phyloP scores from a whole-genome alignment of 1,140 invertebrate species.

The Coelopa frigida region DNA sequence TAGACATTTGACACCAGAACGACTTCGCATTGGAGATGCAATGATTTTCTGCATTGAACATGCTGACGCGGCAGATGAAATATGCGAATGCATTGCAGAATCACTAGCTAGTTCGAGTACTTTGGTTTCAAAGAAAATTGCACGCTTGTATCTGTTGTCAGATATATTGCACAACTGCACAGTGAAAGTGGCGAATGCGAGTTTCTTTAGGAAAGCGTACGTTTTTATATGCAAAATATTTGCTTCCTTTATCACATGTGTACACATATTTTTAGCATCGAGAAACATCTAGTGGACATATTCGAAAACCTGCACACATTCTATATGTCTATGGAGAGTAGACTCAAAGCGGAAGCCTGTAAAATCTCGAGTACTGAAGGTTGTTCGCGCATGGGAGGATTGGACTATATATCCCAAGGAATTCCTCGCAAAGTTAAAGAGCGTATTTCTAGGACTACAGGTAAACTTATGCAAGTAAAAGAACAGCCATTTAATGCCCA shows the following conservation, averaged over 20 bases:
- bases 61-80: conserved; percentile 93
- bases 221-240: conserved; percentile 25
- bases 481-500: not conserved
- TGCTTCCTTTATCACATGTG: conserved; percentile 6
- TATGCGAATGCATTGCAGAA: conserved; percentile 84
- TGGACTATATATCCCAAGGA: conserved; percentile 95
- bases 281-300: conserved; percentile 76
- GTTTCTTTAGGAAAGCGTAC: conserved; percentile 85
- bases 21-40: conserved; percentile 79
- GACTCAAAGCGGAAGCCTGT: conserved; percentile 93
- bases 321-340: conserved; percentile 73
- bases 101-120: conserved; percentile 74
- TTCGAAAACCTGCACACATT: conserved; percentile 76
- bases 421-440: conserved; percentile 82
- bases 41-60: conserved; percentile 99
- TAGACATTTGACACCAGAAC: conserved; percentile 77
- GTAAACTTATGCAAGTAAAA: conserved; percentile 13
- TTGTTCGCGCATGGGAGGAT: conserved; percentile 96
- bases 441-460: conserved; percentile 73
- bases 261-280: conserved; percentile 80
- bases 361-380: conserved; percentile 89
- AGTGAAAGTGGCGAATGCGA: conserved; percentile 95
- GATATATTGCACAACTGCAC: conserved; percentile 97
- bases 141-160: conserved; percentile 89
- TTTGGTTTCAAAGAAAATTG: conserved; percentile 83